Percentiles rank a stretch among this genome's conserved stretches.
Conservation (phyloP, 2,797 vertebrate genomes). For the Dermochelys coriacea region DNA sequence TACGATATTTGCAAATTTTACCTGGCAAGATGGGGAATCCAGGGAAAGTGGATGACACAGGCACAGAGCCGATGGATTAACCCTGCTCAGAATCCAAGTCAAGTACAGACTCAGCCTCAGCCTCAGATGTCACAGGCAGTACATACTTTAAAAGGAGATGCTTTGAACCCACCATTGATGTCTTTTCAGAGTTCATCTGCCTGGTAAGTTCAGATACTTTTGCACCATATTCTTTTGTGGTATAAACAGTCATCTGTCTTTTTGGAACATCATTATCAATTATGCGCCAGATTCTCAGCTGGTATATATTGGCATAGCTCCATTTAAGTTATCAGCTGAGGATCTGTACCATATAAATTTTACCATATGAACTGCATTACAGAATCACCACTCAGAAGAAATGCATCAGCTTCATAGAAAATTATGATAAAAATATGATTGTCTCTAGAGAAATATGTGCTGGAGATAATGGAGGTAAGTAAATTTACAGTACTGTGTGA, state of each 20-base stretch:
- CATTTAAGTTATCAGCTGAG: not conserved
- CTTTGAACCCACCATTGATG: conserved; percentile 89
- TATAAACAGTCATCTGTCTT: not conserved
- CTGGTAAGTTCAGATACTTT: conserved; percentile 86
- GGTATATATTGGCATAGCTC: not conserved
- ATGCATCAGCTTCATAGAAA: not conserved
- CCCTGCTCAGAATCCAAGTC: conserved; percentile 82
- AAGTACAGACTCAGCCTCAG: conserved; percentile 67
- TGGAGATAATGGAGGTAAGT: not conserved
- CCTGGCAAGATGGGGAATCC: conserved; percentile 95
- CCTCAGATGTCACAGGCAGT: conserved; percentile 78
- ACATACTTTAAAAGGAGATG: conserved; percentile 88
- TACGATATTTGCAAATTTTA: conserved; percentile 96
- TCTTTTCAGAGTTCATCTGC: conserved; percentile 93
- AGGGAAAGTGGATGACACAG: conserved; percentile 94
- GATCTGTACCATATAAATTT: not conserved
- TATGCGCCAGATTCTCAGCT: not conserved
- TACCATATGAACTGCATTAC: not conserved
- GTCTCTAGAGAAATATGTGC: not conserved
- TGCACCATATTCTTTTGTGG: not conserved
- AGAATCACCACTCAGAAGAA: not conserved
- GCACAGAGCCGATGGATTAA: conserved; percentile 91
- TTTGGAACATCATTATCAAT: not conserved
- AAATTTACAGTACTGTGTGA: not conserved
- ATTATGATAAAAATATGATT: not conserved